Evolutionary conservation across 2,888 invertebrate genomes (phyloP).

Genomic region (Opisthograptis luteolata): DNA sequence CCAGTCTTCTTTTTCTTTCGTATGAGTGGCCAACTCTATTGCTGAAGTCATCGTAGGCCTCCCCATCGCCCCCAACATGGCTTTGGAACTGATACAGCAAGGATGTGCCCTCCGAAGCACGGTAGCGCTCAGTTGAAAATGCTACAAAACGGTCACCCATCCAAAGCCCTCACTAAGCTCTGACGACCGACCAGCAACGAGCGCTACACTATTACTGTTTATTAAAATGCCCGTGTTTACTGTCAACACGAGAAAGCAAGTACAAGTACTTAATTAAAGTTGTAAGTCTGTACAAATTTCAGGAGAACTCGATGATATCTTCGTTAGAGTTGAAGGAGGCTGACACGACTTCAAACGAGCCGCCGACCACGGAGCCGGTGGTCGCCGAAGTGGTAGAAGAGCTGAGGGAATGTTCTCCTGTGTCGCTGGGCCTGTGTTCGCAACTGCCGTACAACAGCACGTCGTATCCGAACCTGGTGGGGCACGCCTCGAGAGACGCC

Average conservation of each 20-base stretch:
- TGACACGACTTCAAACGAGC: slow-evolving; percentile 64
- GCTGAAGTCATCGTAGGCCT: too few relatives aligned
- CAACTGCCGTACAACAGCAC: slow-evolving; percentile 91
- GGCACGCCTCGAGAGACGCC: slow-evolving; percentile 86
- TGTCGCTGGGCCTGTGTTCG: slow-evolving; percentile 88
- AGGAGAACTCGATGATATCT: slow-evolving; percentile 79
- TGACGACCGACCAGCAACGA: too few relatives aligned
- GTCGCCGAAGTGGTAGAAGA: slow-evolving; percentile 79
- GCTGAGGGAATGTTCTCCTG: slow-evolving; percentile 86
- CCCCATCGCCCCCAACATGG: too few relatives aligned
- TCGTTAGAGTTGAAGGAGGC: slow-evolving; percentile 71
- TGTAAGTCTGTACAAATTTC: slow-evolving; percentile 34
- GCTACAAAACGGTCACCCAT: too few relatives aligned
- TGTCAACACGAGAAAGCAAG: slow-evolving; percentile 12
- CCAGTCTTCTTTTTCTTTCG: too few relatives aligned
- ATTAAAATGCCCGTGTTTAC: slow-evolving; percentile 18
- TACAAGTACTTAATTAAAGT: neutral
- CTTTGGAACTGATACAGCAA: too few relatives aligned
- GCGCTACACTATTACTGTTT: too few relatives aligned
- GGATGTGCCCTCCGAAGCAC: too few relatives aligned
- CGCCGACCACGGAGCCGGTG: slow-evolving; percentile 70
- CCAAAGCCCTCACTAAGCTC: too few relatives aligned
- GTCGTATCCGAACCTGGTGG: slow-evolving; percentile 92
- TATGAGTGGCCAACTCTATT: too few relatives aligned
- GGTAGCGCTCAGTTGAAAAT: too few relatives aligned